Conservation (phyloP, 2,888 invertebrate species). For the Rhodophaea formosa region DNA sequence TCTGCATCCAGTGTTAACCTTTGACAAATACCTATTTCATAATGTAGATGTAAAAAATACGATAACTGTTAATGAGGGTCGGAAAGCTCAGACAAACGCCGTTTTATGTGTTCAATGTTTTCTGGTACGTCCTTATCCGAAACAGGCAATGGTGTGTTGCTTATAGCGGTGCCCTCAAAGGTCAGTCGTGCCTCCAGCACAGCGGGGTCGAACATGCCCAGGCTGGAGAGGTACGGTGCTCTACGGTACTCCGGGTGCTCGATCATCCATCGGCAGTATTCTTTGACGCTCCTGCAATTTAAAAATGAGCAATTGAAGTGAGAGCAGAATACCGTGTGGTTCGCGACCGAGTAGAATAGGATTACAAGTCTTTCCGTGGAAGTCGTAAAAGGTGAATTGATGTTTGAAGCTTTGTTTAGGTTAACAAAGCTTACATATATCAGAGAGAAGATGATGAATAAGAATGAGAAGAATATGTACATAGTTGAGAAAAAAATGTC, state of each 20-base stretch:
- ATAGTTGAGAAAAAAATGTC: too few species aligned
- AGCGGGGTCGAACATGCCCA: slow-evolving; percentile 75
- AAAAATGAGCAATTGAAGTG: not conserved
- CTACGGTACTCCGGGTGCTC: slow-evolving; percentile 76
- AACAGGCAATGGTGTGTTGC: not conserved
- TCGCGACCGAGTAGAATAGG: too few species aligned
- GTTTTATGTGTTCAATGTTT: slow-evolving; percentile 58
- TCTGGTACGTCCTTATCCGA: slow-evolving; percentile 27
- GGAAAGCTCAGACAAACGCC: slow-evolving; percentile 56
- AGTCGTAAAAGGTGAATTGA: too few species aligned
- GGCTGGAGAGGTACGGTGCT: slow-evolving; percentile 75
- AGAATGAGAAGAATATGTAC: too few species aligned
- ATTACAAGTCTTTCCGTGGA: too few species aligned
- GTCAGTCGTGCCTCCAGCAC: slow-evolving; percentile 61
- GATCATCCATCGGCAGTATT: slow-evolving; percentile 80
- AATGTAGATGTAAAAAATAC: too few species aligned
- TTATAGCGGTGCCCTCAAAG: slow-evolving; percentile 38
- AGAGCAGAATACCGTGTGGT: too few species aligned
- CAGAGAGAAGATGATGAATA: too few species aligned
- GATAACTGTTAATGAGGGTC: slow-evolving; percentile 30
- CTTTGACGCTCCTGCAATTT: slow-evolving; percentile 76
- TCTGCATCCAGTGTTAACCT: too few species aligned
- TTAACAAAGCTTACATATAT: too few species aligned
- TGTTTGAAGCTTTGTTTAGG: too few species aligned
- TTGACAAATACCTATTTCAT: too few species aligned